Evolutionary conservation across 2,888 invertebrate genomes (phyloP), one percentile per base, ranked within the genome.

Genomic region (Eristalis intricaria): DNA sequence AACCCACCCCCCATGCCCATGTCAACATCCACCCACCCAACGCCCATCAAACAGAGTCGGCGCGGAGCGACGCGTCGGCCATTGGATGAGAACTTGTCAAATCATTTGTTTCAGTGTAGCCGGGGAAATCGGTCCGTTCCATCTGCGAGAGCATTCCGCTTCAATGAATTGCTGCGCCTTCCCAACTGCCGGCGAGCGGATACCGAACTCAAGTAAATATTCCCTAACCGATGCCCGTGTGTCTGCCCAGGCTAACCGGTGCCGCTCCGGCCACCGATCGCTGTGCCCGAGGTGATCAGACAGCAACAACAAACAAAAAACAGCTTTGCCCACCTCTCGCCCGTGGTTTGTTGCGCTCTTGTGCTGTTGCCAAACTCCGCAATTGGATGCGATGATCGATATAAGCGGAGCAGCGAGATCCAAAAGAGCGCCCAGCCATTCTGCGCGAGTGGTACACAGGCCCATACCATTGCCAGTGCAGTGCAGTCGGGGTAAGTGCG

Each of bases 371-470:
- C 13, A 32, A 71, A 68, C 76, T 82, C 78, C n/a, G 80, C 83
- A 86, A 86, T 82, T 86, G 86, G 83, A 83, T 50, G 83, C 77
- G 74, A 78, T 78, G 86, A 86, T 83, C 86, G 86, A 86, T 86
- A 86, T 70, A 66, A 78, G 22, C 78, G 69, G 70, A 70, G 29
- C 60, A 78, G 29, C 60, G 79, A 74, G 35, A 76, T 71, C 71
- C 64, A 69, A 74, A 56, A 84, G 73, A 79, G 73, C 43, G 79
- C 64, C 70, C 65, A 70, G 58, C 61, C 60, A 60, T 61, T 60
- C 43, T 10, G 10, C n/a, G 15, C 10, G 29, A n/a, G 15, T 13
- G 3, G 38, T 58, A 26, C 64, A 13, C 58, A 76, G 26, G 26
- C 1, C 70, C 65, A 29, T 76, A 76, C 43, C 43, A 64, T 74